Base-by-base conservation (phyloP, 2,888 invertebrate species). In the Tetranychus piercei region DNA sequence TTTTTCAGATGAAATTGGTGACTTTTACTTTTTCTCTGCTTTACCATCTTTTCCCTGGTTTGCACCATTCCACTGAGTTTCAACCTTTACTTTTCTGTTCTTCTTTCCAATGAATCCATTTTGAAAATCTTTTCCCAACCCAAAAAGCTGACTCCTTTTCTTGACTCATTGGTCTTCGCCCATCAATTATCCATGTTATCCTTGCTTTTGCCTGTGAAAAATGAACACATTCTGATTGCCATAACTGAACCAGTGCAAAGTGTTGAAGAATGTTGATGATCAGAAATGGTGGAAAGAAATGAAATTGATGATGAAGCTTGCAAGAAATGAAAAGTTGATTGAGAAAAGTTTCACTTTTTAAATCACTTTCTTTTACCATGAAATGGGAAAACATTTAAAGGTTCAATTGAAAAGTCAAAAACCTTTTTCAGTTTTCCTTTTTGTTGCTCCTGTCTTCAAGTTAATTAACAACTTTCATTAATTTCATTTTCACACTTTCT, bases 101-200 rank as follows among this genome's bases (percentile, higher is more conserved):
- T 34, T 34, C 5, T 34, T 34, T 34, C 34, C 34, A 34, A 34
- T 34, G 34, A 34, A 34, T 34, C 34, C 34, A 34, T 34, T 34
- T 34, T 34, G 34, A 34, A 34, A 34, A 34, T 34, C 34, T 34
- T 34, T 34, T 34, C 34, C 34, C 34, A 34, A 55, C 55, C 55
- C 55, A 55, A 15, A 15, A 55, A 55, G 15, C 11, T 55, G 55
- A 55, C 15, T 6, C 55, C 55, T 15, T 55, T 15, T 55, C 55
- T 55, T 55, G 55, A 55, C 15, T 55, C 55, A 55, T 55, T 15
- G 55, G 55, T 55, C 55, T 55, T 55, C 55, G 55, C 55, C 55
- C 55, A 55, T 55, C 55, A 55, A 55, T 55, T 55, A 55, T 55
- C 55, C 55, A 55, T 55, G 55, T 55, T 55, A 55, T 55, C 55